phyloP scores from a whole-genome alignment of 2,888 invertebrate genomes.

The Habroteleia sp. region DNA sequence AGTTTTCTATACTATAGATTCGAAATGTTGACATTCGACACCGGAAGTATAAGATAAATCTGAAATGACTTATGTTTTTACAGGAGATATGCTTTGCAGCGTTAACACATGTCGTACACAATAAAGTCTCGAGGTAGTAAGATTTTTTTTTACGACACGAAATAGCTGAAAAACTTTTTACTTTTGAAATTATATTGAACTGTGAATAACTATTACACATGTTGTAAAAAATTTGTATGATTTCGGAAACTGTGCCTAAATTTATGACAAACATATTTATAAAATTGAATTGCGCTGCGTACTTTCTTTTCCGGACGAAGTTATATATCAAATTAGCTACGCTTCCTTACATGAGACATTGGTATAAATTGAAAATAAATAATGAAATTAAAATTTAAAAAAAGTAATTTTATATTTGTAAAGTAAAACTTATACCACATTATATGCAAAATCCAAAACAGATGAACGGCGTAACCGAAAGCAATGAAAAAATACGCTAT shows the following conservation, averaged over 20 bases:
- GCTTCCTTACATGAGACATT: neutral
- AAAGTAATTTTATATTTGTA: neutral
- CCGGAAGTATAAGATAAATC: constrained; percentile 50
- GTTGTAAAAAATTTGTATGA: constrained; percentile 30
- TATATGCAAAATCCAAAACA: constrained; percentile 21
- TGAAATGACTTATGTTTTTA: constrained; percentile 45
- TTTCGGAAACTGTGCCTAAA: constrained; percentile 15
- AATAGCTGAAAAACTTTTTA: constrained; percentile 23
- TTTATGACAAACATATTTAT: constrained; percentile 36
- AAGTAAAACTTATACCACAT: neutral
- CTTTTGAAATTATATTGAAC: constrained; percentile 35
- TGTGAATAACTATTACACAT: constrained; percentile 8
- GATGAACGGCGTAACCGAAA: constrained; percentile 1
- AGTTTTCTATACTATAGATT: constrained; percentile 23
- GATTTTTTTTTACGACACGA: constrained; percentile 32
- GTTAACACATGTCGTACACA: constrained; percentile 41
- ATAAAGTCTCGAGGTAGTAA: constrained; percentile 39
- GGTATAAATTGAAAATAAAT: neutral
- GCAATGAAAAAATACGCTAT: constrained; percentile 36
- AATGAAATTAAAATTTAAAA: neutral
- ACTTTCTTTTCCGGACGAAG: constrained; percentile 4
- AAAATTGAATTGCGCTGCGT: neutral
- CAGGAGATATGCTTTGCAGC: constrained; percentile 22
- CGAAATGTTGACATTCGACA: constrained; percentile 43
- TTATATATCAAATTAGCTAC: constrained; percentile 22